A percentile compares a stretch with the other conserved stretches of the same genome.
Evolutionary conservation across 2,113 vertebrate genomes (phyloP).

Genomic region (Menidia beryllina): DNA sequence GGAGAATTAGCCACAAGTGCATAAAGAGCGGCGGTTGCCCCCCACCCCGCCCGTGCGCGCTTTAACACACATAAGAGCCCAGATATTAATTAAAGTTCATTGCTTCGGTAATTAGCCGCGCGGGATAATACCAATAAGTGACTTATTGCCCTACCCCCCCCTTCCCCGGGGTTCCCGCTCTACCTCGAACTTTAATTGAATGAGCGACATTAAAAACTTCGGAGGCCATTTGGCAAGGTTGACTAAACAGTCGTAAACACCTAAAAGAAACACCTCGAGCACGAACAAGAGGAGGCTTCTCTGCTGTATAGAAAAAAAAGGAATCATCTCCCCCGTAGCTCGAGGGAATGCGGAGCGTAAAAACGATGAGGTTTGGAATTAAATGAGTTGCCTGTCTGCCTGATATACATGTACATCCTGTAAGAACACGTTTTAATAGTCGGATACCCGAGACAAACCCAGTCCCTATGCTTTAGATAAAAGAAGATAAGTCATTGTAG

Average conservation of each 20-base stretch:
- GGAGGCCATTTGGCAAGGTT: constrained; percentile 77
- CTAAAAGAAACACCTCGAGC: constrained; percentile 63
- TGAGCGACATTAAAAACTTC: constrained; percentile 81
- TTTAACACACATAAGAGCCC: constrained; percentile 46
- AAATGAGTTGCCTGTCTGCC: background rate
- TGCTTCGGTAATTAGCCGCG: constrained; percentile 81
- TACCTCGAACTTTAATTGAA: constrained; percentile 79
- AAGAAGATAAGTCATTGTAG: too few relatives aligned
- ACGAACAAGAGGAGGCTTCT: constrained; percentile 8
- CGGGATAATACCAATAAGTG: constrained; percentile 80
- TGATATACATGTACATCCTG: background rate
- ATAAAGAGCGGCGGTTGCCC: constrained; percentile 19
- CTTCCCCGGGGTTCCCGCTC: constrained; percentile 73
- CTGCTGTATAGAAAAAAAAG: constrained; percentile 27
- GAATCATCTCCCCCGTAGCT: constrained; percentile 30
- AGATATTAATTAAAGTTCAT: constrained; percentile 83
- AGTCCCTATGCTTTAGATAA: background rate
- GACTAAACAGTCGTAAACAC: constrained; percentile 78
- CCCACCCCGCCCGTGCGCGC: constrained; percentile 16
- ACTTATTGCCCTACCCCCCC: constrained; percentile 80
- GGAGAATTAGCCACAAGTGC: constrained; percentile 46
- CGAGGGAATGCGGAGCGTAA: too few relatives aligned
- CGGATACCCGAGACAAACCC: too few relatives aligned
- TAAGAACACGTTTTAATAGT: too few relatives aligned
- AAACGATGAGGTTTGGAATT: background rate